Base-by-base conservation (phyloP, 1,140 invertebrate species). In the Aleiodes sp. region DNA sequence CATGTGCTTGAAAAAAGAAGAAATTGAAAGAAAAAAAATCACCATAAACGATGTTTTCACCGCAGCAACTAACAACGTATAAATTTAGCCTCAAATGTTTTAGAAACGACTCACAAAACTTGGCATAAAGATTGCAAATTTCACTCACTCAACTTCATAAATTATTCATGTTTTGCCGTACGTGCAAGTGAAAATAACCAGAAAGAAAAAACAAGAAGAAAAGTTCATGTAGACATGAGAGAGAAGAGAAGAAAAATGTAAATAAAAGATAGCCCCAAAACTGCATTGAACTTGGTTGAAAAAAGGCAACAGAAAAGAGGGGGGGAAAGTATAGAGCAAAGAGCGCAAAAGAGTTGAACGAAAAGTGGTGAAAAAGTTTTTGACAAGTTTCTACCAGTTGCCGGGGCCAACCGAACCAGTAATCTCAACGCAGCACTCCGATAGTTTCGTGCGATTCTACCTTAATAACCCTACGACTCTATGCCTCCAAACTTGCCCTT, bases 401-500 rank as follows among this genome's bases (percentile, higher is more conserved):
- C 9, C 52, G 4, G 37, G 62, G 62, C 65, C 8, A 29, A 37
- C n/a, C 37, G 41, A 46, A 62, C 57, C 57, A 52, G 57, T 46
- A 68, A 62, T 68, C 66, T 61, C 66, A 46, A 68, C 37, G 28
- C 66, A 43, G 57, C 33, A 63, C 60, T 63, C 68, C 33, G 69
- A 76, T 76, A 71, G 67, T 75, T 73, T 72, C 62, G 61, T 66
- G 67, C 66, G 61, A 75, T 69, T 67, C 43, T 46, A 57, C 56
- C 72, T 77, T 77, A 74, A 77, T 76, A 78, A 74, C 67, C 57
- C 65, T 33, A 56, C 35, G 10, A 12, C 31, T 39, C 39, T 52
- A 70, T 64, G 37, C 61, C 12, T 16, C 26, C 28, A 21, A n/a
- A 4, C 60, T 4, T 35, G 10, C 29, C 12, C 28, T 26, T n/a